These are phyloP conservation scores for Pseudomyrmex concolor DNA, from an alignment of 1,140 invertebrate genomes.

Conservation along the genomic window DNA sequence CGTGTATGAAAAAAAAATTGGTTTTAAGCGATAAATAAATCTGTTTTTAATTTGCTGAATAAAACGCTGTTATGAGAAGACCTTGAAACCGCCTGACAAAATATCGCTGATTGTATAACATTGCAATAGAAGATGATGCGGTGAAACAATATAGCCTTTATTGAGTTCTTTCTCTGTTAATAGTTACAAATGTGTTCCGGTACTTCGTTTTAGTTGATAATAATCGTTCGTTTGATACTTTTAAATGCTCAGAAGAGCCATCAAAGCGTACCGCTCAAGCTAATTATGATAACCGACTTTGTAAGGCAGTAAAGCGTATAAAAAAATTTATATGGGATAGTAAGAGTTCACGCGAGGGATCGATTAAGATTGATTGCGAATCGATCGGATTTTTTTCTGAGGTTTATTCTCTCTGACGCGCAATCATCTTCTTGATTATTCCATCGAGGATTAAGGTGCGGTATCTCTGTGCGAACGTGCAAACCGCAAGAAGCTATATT, in stretches of 20 bases:
- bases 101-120: no score
- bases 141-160: not conserved
- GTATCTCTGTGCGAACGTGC: constrained; percentile 13
- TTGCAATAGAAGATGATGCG: not conserved
- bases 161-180: not conserved
- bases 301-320: not conserved
- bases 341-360: not conserved
- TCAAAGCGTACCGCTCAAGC: not conserved
- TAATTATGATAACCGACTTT: constrained; percentile 1
- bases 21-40: no score
- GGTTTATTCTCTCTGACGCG: not conserved
- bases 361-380: constrained; percentile 33
- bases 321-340: not conserved
- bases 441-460: constrained; percentile 1
- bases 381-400: not conserved
- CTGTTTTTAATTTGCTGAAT: no score
- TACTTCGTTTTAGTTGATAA: not conserved
- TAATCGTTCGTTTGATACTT: constrained; percentile 10
- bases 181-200: not conserved
- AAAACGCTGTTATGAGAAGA: no score
- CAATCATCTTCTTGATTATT: constrained; percentile 25
- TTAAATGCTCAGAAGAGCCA: not conserved
- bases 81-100: no score
- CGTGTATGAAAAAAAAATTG: no score
- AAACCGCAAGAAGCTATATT: constrained; percentile 12